Conservation (phyloP, 1,140 invertebrate genomes). For the Manduca sexta region DNA sequence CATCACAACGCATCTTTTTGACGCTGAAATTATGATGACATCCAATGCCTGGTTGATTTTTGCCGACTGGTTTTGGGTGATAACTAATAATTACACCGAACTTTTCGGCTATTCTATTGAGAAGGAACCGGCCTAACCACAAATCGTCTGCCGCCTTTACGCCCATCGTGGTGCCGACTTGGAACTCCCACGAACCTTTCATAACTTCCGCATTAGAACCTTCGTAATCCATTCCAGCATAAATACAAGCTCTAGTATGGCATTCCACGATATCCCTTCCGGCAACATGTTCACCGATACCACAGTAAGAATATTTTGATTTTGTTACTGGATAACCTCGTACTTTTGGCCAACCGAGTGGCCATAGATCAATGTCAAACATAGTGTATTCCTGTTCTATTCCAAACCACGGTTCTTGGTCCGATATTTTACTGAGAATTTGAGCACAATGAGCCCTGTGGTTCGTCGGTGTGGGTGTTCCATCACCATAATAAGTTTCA, state of each 20-base stretch:
- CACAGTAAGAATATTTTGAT: conserved; percentile 78
- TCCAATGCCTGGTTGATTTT: conserved; percentile 96
- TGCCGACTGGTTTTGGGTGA: conserved; percentile 90
- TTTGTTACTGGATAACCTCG: conserved; percentile 79
- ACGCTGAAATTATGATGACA: conserved; percentile 96
- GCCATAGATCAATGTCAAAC: conserved; percentile 83
- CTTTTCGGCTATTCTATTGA: conserved; percentile 92
- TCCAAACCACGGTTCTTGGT: conserved; percentile 94
- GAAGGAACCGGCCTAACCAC: conserved; percentile 90
- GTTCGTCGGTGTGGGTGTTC: conserved; percentile 77
- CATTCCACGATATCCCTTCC: conserved; percentile 90
- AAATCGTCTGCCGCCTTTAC: conserved; percentile 92
- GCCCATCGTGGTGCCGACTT: conserved; percentile 87
- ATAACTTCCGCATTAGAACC: conserved; percentile 97
- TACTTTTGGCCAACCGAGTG: conserved; percentile 92
- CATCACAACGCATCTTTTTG: conserved; percentile 86
- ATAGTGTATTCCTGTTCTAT: conserved; percentile 90
- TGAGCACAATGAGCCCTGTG: conserved; percentile 83
- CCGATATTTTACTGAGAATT: conserved; percentile 80
- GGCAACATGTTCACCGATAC: conserved; percentile 94
- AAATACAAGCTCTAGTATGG: conserved; percentile 80
- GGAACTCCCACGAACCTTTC: conserved; percentile 86
- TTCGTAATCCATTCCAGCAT: conserved; percentile 90
- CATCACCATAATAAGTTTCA: conserved; percentile 69
- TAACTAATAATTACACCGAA: conserved; percentile 90